Base-by-base conservation (phyloP, 1,140 invertebrate species). In the Augochlora pura region DNA sequence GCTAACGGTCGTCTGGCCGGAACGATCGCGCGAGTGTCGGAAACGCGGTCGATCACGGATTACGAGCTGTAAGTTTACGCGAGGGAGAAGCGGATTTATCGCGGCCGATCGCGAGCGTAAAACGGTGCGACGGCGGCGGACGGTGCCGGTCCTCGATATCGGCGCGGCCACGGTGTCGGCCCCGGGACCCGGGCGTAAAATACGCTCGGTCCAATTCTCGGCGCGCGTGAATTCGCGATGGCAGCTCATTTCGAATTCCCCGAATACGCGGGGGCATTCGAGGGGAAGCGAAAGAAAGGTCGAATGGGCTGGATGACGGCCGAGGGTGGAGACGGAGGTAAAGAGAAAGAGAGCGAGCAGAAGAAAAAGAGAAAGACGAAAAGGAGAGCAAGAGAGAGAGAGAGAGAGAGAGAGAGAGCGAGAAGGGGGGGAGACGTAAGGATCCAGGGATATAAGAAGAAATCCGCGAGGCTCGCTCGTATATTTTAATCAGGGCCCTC, bases 401-500 rank as follows among this genome's bases (percentile, higher is more conserved):
- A 46, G 42, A 10, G 42, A 46, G 42, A 46, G 42, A 16, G 10
- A 57, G 12, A 18, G 23, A 32, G 52, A 21, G 39, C 23, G n/a
- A n/a, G 21, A 21, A 38, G 67, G 32, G 46, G 67, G 32, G 38
- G 80, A 86, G 79, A 86, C 80, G 70, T 80, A 82, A 83, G 84
- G 84, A 86, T 66, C 74, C 66, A 23, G 86, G 87, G 86, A 89
- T 91, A 91, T 86, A 86, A 86, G 84, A 85, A 91, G 91, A 92
- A 92, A 92, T 92, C 90, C 89, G 89, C 88, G 85, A 91, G 88
- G 86, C 88, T 88, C 85, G 89, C 87, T 91, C 91, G 89, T 92
- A 92, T 92, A 92, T 92, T 92, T 92, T 92, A 92, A 92, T 92
- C 91, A 92, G 88, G 83, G 90, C 85, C 80, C 83, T 76, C 84